Conservation (phyloP, 53 echinoderm and acorn worm genomes). For the Mesocentrotus franciscanus region DNA sequence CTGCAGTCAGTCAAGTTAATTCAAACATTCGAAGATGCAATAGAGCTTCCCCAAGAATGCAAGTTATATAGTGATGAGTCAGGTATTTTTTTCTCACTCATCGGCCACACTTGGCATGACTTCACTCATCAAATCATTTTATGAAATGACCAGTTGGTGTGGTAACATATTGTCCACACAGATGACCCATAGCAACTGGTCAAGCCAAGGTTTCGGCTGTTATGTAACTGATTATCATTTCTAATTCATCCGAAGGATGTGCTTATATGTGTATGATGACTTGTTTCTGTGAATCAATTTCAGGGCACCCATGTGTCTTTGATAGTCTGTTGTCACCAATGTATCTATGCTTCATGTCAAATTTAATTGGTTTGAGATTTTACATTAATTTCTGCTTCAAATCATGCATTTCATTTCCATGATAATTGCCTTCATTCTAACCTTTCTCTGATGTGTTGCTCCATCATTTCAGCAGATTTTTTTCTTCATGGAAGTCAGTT, state of each 20-base stretch:
- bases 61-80: neutral
- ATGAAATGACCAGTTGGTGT: slow-evolving; percentile 65
- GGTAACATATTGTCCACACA: neutral
- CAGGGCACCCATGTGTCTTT: neutral
- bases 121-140: slow-evolving; percentile 46
- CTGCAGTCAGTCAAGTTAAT: no score
- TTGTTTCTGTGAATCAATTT: neutral
- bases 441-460: no score
- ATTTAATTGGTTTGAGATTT: neutral
- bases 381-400: neutral
- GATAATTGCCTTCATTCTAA: neutral
- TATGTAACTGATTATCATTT: slow-evolving; percentile 63
- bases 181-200: slow-evolving; percentile 51
- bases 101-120: slow-evolving; percentile 42
- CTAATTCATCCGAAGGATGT: slow-evolving; percentile 43
- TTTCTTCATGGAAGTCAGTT: no score
- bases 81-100: neutral
- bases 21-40: no score
- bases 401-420: neutral
- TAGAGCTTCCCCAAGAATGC: neutral
- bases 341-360: neutral
- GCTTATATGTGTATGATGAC: slow-evolving; percentile 49
- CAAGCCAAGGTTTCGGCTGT: slow-evolving; percentile 21
- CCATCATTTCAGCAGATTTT: no score
- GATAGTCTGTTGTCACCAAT: neutral